Base-by-base conservation (phyloP, 2,888 invertebrate species). In the Drosophila formosana region DNA sequence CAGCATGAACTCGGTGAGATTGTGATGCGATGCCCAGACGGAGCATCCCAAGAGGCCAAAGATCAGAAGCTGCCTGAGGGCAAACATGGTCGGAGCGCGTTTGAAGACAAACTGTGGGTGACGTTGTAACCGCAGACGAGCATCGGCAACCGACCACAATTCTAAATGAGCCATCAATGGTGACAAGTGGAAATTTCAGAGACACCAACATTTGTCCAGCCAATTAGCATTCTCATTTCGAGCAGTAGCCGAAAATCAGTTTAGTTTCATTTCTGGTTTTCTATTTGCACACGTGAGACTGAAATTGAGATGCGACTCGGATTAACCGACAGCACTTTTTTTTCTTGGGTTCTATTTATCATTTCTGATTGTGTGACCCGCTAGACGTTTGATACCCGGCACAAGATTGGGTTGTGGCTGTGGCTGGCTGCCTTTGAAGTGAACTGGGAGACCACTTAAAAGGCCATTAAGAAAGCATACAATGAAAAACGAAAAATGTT, bases 241-340 rank as follows among this genome's bases (percentile, higher is more conserved):
- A 28, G 34, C 28, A 3, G 13, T 43, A 5, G 8, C 26, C 56
- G 18, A 25, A 52, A 57, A 50, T 51, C 23, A 30, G 55, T 61
- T 56, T 37, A 26, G 32, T 62, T 47, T 43, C 25, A 25, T 30
- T 58, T 71, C 63, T 41, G 49, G 62, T 56, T 81, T 78, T 85
- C 79, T 82, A 82, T 82, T 82, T 84, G 68, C 85, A 66, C 85
- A 81, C 81, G 81, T 81, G 81, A 78, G 64, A 49, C 49, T 37
- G 60, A 67, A 71, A 64, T 71, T 72, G 62, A 66, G 61, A 9
- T 73, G 26, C 8, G 26, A 26, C 32, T 2, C n/a, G 52, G 51
- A 60, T 62, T 56, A 60, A 47, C 47, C 34, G 53, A 45, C 46
- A 18, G 18, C 18, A 56, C 57, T 72, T 41, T 55, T 46, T 3